These are phyloP conservation scores for Drosophila rufa DNA, from an alignment of 1,140 invertebrate genomes.

Conservation along the genomic window DNA sequence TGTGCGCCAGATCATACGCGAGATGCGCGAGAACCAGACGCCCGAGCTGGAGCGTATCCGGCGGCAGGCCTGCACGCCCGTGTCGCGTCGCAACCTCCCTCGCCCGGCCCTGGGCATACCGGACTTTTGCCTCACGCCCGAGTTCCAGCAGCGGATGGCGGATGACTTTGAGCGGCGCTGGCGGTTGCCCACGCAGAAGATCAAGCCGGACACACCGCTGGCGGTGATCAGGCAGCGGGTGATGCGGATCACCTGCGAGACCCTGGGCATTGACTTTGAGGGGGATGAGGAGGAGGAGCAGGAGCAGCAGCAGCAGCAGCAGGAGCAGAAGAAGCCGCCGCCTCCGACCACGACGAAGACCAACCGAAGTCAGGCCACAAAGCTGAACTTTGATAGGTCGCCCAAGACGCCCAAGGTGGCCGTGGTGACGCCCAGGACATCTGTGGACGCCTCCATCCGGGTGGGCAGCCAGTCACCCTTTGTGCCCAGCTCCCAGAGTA, in stretches of 20 bases:
- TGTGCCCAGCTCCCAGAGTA: conserved; percentile 52
- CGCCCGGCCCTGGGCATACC: conserved; percentile 67
- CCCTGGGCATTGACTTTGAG: conserved; percentile 69
- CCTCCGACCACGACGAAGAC: neutral
- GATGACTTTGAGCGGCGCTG: conserved; percentile 78
- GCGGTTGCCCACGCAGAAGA: conserved; percentile 73
- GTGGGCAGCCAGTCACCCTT: conserved; percentile 24
- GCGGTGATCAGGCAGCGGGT: conserved; percentile 72
- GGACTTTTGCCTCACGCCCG: conserved; percentile 76
- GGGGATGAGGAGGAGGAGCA: neutral
- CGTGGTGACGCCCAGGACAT: neutral
- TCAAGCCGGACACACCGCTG: conserved; percentile 75
- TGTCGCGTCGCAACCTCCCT: conserved; percentile 47
- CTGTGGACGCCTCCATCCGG: neutral
- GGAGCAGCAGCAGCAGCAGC: neutral
- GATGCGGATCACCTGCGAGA: conserved; percentile 76
- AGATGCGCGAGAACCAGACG: conserved; percentile 79
- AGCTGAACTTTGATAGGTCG: conserved; percentile 35
- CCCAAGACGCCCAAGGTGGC: conserved; percentile 18
- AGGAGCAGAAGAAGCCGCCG: conserved; percentile 6
- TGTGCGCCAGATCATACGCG: conserved; percentile 74
- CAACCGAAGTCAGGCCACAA: conserved; percentile 1
- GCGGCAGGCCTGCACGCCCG: conserved; percentile 72
- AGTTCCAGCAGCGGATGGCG: conserved; percentile 80
- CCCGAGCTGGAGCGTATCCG: conserved; percentile 78